Evolutionary conservation across 1,140 invertebrate genomes (phyloP), one percentile per base, ranked within the genome.

Genomic region (Zaprionus ghesquierei): DNA sequence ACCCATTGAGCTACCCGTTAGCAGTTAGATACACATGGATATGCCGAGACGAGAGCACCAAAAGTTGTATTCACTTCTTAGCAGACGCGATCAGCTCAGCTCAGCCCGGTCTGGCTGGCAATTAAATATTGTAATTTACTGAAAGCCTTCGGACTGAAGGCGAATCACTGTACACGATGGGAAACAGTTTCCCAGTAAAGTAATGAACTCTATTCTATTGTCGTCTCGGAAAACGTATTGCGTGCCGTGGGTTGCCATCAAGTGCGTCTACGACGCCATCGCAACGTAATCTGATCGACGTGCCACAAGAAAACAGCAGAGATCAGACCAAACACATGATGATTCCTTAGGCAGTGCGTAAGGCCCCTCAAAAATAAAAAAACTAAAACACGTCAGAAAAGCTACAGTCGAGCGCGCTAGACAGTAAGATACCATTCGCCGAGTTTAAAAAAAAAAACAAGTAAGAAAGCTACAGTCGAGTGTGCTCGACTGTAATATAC

Each of bases 71-170:
- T 81, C 70, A 64, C 69, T 35, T 59, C 50, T 64, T 51, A 51
- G 25, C 49, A 69, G 38, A 55, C 15, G 38, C 41, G 31, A 38
- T 61, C 69, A 75, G 35, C 13, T 33, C 77, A 77, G 77, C 77
- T 77, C 55, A 65, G 55, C 77, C 72, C 53, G 64, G 41, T 64
- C 77, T 68, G 69, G 29, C 60, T 50, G 38, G 60, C 23, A 86
- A 85, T 75, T 86, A 85, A 86, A 69, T 81, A 86, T 85, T 71
- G 63, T 86, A 86, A 85, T 85, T 81, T 75, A 72, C 77, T 70
- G 60, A 54, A 85, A 85, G 81, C 81, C 80, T 84, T 84, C 81
- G 68, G 49, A 53, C 35, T 81, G 81, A 85, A 69, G 81, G 77
- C 77, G 31, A 63, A 44, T 5, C n/a, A n/a, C 35, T 5, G 15